Base-by-base conservation (phyloP, 1,140 invertebrate genomes). In the Pseudomyrmex concolor region DNA sequence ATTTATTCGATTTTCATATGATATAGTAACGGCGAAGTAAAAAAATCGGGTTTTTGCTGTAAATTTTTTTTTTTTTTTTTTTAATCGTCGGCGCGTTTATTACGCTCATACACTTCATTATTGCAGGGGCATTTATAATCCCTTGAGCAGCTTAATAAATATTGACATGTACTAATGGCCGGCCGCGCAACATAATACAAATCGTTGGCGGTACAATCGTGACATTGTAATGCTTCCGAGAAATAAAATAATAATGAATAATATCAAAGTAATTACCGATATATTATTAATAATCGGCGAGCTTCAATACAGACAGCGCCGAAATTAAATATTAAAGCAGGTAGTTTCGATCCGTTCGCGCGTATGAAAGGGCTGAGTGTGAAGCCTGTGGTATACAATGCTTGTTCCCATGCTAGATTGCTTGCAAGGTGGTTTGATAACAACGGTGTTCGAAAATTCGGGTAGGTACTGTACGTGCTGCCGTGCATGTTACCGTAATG, bases 251-350 rank as follows among this genome's bases (percentile, higher is more conserved):
- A 34, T 34, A 34, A 34, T 87, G 86, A 87, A 87, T 74, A 87
- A 86, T 71, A 70, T 48, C 51, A 45, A 17, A 70, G 67, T 87
- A 84, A 87, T 87, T 74, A 83, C 68, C 83, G 80, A 87, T 82
- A 74, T 87, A 87, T 87, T 87, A 87, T 87, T 87, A 87, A 34
- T 34, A 34, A 87, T 87, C 86, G 86, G 74, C 64, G 34, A 80
- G 66, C 10, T 80, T 60, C 43, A 50, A 70, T 57, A 70, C 19
- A 70, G 50, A 50, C 54, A 59, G 43, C 43, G 7, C 54, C 80
- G 57, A 84, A 84, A 87, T 57, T 81, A 64, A 84, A 72, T 62
- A 74, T 43, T 22, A 60, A 81, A 73, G 67, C 25, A 22, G 13
- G 50, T 34, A 70, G 63, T 72, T 57, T 77, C 62, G 76, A 76